Conservation (phyloP, 2,797 vertebrate genomes). For the Sebastes variabilis region DNA sequence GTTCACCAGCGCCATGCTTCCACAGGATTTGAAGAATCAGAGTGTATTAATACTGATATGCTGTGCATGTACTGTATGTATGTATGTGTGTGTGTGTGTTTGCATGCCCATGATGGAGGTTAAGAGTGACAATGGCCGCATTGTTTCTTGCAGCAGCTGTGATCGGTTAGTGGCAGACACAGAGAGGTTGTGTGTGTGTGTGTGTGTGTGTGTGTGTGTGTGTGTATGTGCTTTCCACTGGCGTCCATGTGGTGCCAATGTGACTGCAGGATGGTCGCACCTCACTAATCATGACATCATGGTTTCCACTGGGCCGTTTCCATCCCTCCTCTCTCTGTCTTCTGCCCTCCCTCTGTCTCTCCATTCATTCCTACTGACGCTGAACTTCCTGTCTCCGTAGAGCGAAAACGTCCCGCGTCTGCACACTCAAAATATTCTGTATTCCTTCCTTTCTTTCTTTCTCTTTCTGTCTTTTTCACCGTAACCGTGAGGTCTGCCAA, state of each 20-base stretch:
- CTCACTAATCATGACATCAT: conserved; percentile 81
- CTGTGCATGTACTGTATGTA: neutral
- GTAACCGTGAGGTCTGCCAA: neutral
- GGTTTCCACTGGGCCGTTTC: conserved; percentile 71
- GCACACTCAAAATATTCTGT: conserved; percentile 3
- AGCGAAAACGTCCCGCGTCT: conserved; percentile 24
- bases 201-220: conserved; percentile 21
- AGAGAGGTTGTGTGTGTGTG: conserved; percentile 30
- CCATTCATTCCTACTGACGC: conserved; percentile 48
- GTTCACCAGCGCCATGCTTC: neutral
- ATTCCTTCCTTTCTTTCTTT: neutral
- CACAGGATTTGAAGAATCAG: neutral
- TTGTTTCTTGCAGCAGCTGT: conserved; percentile 73
- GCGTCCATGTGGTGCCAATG: conserved; percentile 71
- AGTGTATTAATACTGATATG: conserved; percentile 11
- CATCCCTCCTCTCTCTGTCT: conserved; percentile 54
- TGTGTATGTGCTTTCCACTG: conserved; percentile 25
- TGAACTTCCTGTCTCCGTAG: conserved; percentile 64
- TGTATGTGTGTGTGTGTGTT: conserved; percentile 5
- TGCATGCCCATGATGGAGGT: conserved; percentile 19
- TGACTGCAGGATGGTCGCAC: conserved; percentile 74
- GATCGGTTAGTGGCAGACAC: conserved; percentile 61
- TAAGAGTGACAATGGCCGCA: conserved; percentile 58
- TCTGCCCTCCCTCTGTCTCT: conserved; percentile 46
- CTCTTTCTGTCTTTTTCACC: neutral